Percentiles rank a stretch among this genome's conserved stretches.
Conservation (phyloP, 2,797 vertebrate genomes). For the Tinamus major region DNA sequence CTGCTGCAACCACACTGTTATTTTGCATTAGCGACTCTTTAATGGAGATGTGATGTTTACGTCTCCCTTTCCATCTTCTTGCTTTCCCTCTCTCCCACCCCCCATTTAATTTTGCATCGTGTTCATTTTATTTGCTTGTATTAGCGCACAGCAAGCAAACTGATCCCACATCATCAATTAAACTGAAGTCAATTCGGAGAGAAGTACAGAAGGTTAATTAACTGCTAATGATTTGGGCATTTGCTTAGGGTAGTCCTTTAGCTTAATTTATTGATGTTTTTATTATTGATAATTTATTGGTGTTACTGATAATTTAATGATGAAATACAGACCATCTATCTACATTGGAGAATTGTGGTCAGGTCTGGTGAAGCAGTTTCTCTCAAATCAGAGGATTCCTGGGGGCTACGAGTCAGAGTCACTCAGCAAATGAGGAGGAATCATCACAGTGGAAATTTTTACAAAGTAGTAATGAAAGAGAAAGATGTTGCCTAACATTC, state of each 20-base stretch:
- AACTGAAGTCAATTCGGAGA: slow-evolving; percentile 66
- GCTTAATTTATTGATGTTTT: slow-evolving; percentile 66
- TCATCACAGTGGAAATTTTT: neutral
- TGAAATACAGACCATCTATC: neutral
- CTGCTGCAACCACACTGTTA: neutral
- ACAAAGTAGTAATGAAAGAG: neutral
- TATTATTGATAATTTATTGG: too few relatives aligned
- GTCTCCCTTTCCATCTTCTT: neutral
- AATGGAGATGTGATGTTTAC: neutral
- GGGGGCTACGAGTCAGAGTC: neutral
- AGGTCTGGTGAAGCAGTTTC: neutral
- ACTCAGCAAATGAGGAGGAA: neutral
- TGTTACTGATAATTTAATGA: too few relatives aligned
- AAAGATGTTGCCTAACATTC: neutral
- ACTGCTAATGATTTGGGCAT: slow-evolving; percentile 65
- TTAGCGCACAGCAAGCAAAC: slow-evolving; percentile 26
- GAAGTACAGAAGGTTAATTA: slow-evolving; percentile 68
- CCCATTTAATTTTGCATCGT: slow-evolving; percentile 5
- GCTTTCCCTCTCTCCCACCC: neutral
- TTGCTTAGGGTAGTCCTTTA: slow-evolving; percentile 65
- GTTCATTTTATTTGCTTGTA: slow-evolving; percentile 27
- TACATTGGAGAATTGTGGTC: neutral
- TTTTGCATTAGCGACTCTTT: neutral
- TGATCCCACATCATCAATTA: slow-evolving; percentile 36
- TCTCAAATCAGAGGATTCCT: neutral